Percentiles rank a stretch among this genome's conserved stretches.
These are phyloP conservation scores for Drosophila vallismaia DNA, from an alignment of 2,888 invertebrate species.

Conservation along the genomic window DNA sequence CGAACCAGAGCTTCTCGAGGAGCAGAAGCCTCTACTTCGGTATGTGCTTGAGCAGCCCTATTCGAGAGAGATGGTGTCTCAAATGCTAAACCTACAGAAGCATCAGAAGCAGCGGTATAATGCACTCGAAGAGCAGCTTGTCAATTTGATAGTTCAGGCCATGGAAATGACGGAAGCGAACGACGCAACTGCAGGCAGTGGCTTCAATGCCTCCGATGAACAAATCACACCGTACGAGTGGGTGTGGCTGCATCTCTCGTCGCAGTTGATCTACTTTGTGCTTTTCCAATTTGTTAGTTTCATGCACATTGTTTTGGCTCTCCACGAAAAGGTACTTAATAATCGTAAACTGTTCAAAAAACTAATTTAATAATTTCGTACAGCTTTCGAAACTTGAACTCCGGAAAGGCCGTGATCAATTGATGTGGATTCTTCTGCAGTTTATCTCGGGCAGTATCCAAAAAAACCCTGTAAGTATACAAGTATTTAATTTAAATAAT, in stretches of 20 bases:
- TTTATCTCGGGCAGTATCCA: conserved; percentile 98
- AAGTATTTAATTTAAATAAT: neutral
- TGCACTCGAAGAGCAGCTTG: conserved; percentile 95
- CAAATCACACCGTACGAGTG: conserved; percentile 86
- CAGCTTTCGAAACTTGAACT: conserved; percentile 91
- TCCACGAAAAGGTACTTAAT: conserved; percentile 90
- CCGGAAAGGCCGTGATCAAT: conserved; percentile 95
- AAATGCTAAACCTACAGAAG: conserved; percentile 96
- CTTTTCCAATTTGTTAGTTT: conserved; percentile 97
- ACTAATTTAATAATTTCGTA: conserved; percentile 31
- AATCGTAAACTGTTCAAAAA: neutral
- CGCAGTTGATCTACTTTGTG: conserved; percentile 97
- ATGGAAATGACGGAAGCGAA: conserved; percentile 95
- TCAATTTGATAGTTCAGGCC: conserved; percentile 94
- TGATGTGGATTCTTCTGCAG: conserved; percentile 99
- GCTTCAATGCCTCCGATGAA: conserved; percentile 85
- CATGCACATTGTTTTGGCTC: conserved; percentile 94
- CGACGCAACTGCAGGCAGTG: conserved; percentile 80
- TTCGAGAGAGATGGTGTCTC: conserved; percentile 97
- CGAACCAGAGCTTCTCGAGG: conserved; percentile 92
- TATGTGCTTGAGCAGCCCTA: conserved; percentile 98
- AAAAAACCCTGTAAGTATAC: conserved; percentile 90
- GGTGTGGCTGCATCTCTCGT: conserved; percentile 96
- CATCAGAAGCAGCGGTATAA: conserved; percentile 95
- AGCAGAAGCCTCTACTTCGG: conserved; percentile 93